Percentiles rank a stretch among this genome's conserved stretches.
These are phyloP conservation scores for Meloe dianella DNA, from an alignment of 2,888 invertebrate genomes.

Conservation along the genomic window DNA sequence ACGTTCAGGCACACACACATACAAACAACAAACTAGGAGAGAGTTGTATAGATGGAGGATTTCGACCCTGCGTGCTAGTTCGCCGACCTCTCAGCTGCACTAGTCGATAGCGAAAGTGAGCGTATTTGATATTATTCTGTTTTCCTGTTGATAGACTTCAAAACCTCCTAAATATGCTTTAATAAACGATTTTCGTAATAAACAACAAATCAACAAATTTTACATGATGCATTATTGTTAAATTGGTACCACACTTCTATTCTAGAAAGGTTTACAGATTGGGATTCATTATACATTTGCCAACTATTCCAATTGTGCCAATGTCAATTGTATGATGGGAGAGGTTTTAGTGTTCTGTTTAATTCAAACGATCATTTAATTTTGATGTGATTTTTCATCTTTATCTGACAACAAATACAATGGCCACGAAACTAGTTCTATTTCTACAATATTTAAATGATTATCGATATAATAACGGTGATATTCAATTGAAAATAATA, in stretches of 20 bases:
- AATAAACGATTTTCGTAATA: background rate
- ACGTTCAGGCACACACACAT: slow-evolving; percentile 13
- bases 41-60: slow-evolving; percentile 26
- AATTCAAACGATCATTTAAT: background rate
- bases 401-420: background rate
- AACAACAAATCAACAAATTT: too few species aligned
- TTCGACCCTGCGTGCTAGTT: slow-evolving; percentile 34
- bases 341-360: background rate
- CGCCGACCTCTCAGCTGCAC: slow-evolving; percentile 40
- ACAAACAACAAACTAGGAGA: background rate
- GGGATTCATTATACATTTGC: background rate
- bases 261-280: background rate
- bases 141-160: slow-evolving; percentile 30
- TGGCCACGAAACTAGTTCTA: background rate
- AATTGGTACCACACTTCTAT: background rate
- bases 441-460: background rate
- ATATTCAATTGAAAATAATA: background rate
- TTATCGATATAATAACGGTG: background rate
- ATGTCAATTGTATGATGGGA: background rate
- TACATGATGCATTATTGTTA: slow-evolving; percentile 6
- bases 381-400: background rate
- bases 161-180: slow-evolving; percentile 13
- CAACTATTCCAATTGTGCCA: slow-evolving; percentile 6
- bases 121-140: slow-evolving; percentile 42
- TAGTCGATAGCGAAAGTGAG: slow-evolving; percentile 49